Percentiles rank a stretch among this genome's conserved stretches.
phyloP scores from a whole-genome alignment of 1,140 invertebrate species.

The Harlomillsia oculata region DNA sequence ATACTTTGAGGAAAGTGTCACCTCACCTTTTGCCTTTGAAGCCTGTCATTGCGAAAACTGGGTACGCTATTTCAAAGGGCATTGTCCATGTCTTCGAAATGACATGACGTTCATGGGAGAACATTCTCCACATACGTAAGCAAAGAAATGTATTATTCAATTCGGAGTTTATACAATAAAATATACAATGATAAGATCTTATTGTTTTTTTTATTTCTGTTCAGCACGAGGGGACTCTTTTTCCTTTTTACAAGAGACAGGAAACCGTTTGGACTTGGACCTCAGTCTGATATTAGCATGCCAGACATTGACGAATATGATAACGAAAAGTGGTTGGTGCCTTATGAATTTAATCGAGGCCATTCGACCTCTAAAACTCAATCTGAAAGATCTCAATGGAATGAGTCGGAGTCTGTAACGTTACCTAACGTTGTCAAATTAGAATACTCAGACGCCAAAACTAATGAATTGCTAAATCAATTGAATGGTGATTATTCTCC shows the following conservation, averaged over 20 bases:
- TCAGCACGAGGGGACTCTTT: not conserved
- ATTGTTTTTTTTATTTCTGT: not conserved
- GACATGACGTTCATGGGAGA: slow-evolving; percentile 28
- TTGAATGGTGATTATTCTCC: no score
- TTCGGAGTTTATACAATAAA: no score
- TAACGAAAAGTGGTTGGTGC: no score
- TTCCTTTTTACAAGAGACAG: slow-evolving; percentile 12
- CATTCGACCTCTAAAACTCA: no score
- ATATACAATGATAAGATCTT: not conserved
- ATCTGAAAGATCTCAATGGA: no score
- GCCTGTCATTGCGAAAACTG: slow-evolving; percentile 19
- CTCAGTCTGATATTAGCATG: not conserved
- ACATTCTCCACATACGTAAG: slow-evolving; percentile 8
- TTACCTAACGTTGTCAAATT: no score
- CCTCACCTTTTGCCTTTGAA: slow-evolving; percentile 25
- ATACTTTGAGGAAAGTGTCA: slow-evolving; percentile 20
- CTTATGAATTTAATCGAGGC: no score
- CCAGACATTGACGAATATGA: slow-evolving; percentile 11
- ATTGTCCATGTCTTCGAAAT: slow-evolving; percentile 12
- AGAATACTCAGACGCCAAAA: no score
- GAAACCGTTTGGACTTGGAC: slow-evolving; percentile 8
- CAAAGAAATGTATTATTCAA: no score
- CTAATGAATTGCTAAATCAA: no score
- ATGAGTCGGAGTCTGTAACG: no score
- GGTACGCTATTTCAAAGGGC: slow-evolving; percentile 8